A percentile compares a stretch with the other conserved stretches of the same genome.
Evolutionary conservation across 2,888 invertebrate species (phyloP).

Genomic region (Acrobasis consociella): DNA sequence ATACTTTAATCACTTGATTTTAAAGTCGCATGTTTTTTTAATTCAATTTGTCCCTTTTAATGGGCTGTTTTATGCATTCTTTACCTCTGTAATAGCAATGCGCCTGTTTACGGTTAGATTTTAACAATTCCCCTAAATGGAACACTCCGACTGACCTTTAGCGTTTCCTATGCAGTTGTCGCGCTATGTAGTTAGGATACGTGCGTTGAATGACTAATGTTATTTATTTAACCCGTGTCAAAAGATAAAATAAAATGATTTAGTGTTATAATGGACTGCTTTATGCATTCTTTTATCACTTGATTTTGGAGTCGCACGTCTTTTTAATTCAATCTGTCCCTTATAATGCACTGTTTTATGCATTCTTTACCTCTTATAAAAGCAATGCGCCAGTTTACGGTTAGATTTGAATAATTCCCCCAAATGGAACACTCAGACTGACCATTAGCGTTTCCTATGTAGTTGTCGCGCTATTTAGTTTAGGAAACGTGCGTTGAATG

Average conservation of each 20-base stretch:
- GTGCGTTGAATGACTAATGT: slow-evolving; percentile 3
- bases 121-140: slow-evolving; percentile 23
- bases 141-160: background rate
- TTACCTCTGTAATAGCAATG: slow-evolving; percentile 16
- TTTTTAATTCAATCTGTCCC: no score
- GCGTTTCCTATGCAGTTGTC: background rate
- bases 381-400: slow-evolving; percentile 20
- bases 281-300: no score
- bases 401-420: slow-evolving; percentile 23
- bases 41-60: no score
- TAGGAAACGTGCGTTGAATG: background rate
- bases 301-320: no score
- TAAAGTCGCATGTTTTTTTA: no score
- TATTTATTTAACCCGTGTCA: background rate
- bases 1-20: no score
- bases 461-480: slow-evolving; percentile 4
- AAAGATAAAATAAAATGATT: no score
- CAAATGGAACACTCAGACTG: slow-evolving; percentile 13
- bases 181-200: slow-evolving; percentile 1
- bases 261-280: no score
- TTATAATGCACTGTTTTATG: no score
- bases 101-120: slow-evolving; percentile 22
- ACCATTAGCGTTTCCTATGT: background rate
- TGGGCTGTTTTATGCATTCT: no score
- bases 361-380: slow-evolving; percentile 18